phyloP scores from a whole-genome alignment of 2,113 vertebrate species.

The Apaloderma vittatum region DNA sequence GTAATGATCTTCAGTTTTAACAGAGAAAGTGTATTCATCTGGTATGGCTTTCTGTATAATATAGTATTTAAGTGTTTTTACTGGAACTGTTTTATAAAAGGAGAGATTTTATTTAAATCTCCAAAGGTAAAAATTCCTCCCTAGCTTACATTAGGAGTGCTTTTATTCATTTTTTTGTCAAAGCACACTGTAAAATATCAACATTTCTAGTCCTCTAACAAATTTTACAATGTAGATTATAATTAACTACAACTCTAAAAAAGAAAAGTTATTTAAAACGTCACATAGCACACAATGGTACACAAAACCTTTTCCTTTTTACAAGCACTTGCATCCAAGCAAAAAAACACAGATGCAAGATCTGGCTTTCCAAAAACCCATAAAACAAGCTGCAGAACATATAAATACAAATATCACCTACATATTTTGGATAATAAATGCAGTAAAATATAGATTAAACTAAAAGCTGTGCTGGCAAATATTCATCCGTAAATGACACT shows the following conservation, averaged over 20 bases:
- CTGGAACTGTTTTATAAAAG: neutral
- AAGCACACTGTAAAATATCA: neutral
- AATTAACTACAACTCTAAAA: neutral
- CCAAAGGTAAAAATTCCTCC: neutral
- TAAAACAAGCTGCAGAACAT: constrained; percentile 44
- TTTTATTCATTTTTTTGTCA: neutral
- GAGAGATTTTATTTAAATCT: neutral
- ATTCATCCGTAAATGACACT: constrained; percentile 59
- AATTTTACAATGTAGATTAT: neutral
- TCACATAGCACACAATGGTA: neutral
- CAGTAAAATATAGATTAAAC: constrained; percentile 51
- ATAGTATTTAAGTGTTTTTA: neutral
- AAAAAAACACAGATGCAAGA: constrained; percentile 1
- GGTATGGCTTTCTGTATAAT: neutral
- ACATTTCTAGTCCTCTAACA: neutral
- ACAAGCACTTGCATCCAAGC: neutral
- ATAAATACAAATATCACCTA: constrained; percentile 61
- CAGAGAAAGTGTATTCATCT: neutral
- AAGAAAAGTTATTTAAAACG: neutral
- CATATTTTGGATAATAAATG: constrained; percentile 62
- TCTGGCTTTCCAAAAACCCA: constrained; percentile 54
- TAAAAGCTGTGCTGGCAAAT: constrained; percentile 56
- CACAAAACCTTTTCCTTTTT: constrained; percentile 50
- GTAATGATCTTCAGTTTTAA: neutral
- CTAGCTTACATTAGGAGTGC: neutral